Conservation (phyloP, 2,888 invertebrate genomes). For the Xanthostigma xanthostigma region DNA sequence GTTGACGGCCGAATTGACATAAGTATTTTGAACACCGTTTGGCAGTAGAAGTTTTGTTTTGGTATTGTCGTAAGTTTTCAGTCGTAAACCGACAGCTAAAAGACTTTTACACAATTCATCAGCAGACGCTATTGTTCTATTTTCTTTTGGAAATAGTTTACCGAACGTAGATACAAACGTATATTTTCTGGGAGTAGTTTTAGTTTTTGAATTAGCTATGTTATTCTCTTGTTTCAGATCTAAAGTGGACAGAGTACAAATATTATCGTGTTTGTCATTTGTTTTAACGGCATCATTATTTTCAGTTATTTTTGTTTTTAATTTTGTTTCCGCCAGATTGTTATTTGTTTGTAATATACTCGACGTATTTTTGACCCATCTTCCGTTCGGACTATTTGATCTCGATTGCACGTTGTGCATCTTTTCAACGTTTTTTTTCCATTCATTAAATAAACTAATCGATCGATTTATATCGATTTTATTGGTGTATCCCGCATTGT, state of each 20-base stretch:
- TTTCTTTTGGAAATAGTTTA: too few relatives aligned
- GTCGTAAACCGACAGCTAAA: background rate
- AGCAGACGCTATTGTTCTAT: background rate
- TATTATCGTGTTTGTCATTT: background rate
- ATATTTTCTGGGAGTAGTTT: too few relatives aligned
- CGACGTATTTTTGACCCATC: conserved; percentile 40
- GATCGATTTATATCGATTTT: background rate
- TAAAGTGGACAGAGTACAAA: background rate
- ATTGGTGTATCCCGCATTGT: background rate
- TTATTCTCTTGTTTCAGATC: background rate
- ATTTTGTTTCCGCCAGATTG: background rate
- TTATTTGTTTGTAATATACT: conserved; percentile 26
- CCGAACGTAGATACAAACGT: too few relatives aligned
- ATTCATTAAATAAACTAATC: background rate
- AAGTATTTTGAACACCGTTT: background rate
- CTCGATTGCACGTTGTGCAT: background rate
- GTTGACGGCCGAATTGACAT: too few relatives aligned
- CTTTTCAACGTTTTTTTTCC: background rate
- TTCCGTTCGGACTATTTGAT: conserved; percentile 9
- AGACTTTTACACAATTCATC: background rate
- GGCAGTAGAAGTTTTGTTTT: background rate
- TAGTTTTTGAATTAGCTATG: too few relatives aligned
- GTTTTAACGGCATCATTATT: background rate
- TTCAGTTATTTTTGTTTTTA: background rate
- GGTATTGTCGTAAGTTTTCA: background rate